Percentiles rank a stretch among this genome's conserved stretches.
Evolutionary conservation across 92 coral and sea anemone species (phyloP).

Genomic region (Epizoanthus ramosus): DNA sequence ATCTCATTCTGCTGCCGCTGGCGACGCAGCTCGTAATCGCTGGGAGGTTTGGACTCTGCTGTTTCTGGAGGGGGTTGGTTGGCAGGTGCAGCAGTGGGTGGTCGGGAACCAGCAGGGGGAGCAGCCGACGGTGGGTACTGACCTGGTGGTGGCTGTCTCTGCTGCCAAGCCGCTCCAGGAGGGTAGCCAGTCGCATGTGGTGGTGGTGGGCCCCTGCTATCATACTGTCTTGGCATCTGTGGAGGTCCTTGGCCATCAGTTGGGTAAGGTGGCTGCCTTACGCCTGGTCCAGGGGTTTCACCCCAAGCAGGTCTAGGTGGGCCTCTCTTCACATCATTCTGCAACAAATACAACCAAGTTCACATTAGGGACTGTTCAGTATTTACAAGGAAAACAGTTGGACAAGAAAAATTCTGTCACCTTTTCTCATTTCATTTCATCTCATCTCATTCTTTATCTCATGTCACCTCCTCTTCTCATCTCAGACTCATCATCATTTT

Average conservation of each 20-base stretch:
- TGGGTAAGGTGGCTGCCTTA: slow-evolving; percentile 57
- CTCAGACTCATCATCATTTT: too few relatives aligned
- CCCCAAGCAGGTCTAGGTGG: slow-evolving; percentile 83
- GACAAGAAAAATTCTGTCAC: too few relatives aligned
- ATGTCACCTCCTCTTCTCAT: too few relatives aligned
- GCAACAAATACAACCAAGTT: not conserved
- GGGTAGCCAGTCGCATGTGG: slow-evolving; percentile 40
- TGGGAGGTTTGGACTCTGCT: slow-evolving; percentile 41
- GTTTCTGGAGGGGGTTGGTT: slow-evolving; percentile 43
- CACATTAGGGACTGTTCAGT: not conserved
- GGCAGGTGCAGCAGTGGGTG: not conserved
- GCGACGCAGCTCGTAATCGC: slow-evolving; percentile 66
- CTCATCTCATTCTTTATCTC: too few relatives aligned
- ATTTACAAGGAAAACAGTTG: not conserved
- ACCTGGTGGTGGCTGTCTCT: slow-evolving; percentile 62
- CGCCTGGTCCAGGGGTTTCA: slow-evolving; percentile 49
- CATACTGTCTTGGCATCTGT: slow-evolving; percentile 53
- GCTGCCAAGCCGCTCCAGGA: slow-evolving; percentile 68
- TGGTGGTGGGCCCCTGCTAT: slow-evolving; percentile 61
- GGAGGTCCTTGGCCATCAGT: slow-evolving; percentile 60
- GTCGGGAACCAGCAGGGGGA: slow-evolving; percentile 46
- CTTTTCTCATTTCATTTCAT: too few relatives aligned
- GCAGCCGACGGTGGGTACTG: slow-evolving; percentile 65
- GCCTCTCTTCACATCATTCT: slow-evolving; percentile 56
- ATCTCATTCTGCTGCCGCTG: slow-evolving; percentile 83